Conservation (phyloP, 1,140 invertebrate genomes). For the Nasonia longicornis region DNA sequence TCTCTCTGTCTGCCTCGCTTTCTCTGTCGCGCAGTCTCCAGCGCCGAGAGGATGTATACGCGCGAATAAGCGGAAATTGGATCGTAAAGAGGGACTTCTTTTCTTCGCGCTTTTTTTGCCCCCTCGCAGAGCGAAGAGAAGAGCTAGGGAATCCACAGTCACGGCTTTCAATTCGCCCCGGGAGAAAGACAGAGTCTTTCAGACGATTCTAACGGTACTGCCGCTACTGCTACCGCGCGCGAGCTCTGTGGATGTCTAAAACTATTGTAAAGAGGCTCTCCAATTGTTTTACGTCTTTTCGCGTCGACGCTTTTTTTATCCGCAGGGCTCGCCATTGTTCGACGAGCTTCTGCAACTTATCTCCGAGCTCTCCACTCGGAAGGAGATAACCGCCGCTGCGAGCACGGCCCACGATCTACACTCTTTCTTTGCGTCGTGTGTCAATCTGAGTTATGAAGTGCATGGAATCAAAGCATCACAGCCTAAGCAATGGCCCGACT, state of each 20-base stretch:
- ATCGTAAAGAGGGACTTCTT: conserved; percentile 37
- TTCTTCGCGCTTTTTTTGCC: conserved; percentile 12
- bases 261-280: conserved; percentile 35
- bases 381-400: neutral
- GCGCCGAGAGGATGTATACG: conserved; percentile 12
- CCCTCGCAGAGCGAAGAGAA: neutral
- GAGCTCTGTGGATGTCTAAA: conserved; percentile 8
- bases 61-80: conserved; percentile 41
- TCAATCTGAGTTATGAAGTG: no score
- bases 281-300: conserved; percentile 34
- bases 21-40: neutral
- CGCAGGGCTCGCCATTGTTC: neutral
- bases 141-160: conserved; percentile 17
- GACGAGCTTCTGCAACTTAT: no score
- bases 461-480: no score
- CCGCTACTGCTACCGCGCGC: neutral
- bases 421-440: no score
- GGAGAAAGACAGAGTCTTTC: neutral
- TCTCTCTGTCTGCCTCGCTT: neutral
- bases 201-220: neutral
- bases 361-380: neutral
- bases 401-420: no score
- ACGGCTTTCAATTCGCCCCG: conserved; percentile 27
- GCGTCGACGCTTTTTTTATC: neutral
- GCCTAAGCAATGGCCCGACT: no score